A percentile compares a stretch with the other conserved stretches of the same genome.
Evolutionary conservation across 2,113 vertebrate genomes (phyloP).

Genomic region (Sialia sialis): DNA sequence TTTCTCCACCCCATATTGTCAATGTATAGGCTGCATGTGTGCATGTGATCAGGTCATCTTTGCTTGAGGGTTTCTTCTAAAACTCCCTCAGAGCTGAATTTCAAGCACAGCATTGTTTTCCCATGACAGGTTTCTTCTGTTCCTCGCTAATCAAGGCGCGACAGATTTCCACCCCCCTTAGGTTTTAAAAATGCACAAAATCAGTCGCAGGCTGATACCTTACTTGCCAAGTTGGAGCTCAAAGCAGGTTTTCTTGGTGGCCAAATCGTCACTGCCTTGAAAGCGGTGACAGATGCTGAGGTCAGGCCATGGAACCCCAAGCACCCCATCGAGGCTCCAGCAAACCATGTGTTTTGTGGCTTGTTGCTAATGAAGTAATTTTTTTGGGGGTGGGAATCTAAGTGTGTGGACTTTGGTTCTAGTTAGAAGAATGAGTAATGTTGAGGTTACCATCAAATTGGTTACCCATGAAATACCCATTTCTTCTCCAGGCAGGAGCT

Average conservation of each 20-base stretch:
- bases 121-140: conserved; percentile 54
- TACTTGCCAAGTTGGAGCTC: conserved; percentile 71
- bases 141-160: conserved; percentile 60
- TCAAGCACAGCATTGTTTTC: conserved; percentile 1
- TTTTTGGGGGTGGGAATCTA: neutral
- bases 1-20: neutral
- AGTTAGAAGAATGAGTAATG: neutral
- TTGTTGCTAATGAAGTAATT: neutral
- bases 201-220: conserved; percentile 59
- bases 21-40: fast-evolving
- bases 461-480: neutral
- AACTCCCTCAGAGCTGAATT: neutral
- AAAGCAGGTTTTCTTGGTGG: conserved; percentile 70
- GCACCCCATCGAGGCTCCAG: fast-evolving
- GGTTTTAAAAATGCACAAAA: conserved; percentile 71
- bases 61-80: neutral
- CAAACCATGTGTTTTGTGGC: neutral
- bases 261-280: conserved; percentile 62
- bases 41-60: neutral
- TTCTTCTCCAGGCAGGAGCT: neutral
- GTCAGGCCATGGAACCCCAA: neutral
- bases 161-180: conserved; percentile 65
- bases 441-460: neutral
- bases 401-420: neutral
- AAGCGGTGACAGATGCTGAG: conserved; percentile 68